Base-by-base conservation (phyloP, 2,113 vertebrate genomes). In the Octodon degus region DNA sequence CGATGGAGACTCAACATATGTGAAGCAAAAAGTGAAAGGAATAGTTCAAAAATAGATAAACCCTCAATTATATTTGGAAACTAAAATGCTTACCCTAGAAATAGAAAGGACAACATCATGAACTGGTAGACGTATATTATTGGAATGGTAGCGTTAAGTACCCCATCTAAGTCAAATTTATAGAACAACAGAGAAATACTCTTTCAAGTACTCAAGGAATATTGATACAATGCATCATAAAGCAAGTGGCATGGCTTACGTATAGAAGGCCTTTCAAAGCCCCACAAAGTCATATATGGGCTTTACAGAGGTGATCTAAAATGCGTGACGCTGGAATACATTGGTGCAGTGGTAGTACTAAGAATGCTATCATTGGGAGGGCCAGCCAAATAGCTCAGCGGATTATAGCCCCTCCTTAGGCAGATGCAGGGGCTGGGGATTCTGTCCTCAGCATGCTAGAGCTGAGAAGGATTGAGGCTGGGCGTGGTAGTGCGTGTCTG, bases 261-360 rank as follows among this genome's bases (percentile, higher is more conserved):
- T 17, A 5, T n/a, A 68, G 67, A 68, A 19, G 6, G 8, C 5
- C 34, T 3, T 14, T 34, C 32, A 68, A 68, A 68, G 67, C 32
- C 67, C 17, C 16, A n/a, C 8, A 5, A 0, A 7, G 16, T n/a
- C 14, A 68, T 17, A n/a, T 0, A 13, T 17, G 32, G 14, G 32
- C 67, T 68, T 68, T 68, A 19, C 67, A n/a, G 14, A 68, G 0
- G 68, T 37, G 68, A 37, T 9, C 34, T 20, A 72, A 17, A 70
- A 7, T 37, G 68, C 20, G 32, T 72, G 68, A n/a, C 2, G 6
- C 32, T 37, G 32, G 17, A n/a, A 20, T 20, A 20, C 7, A 20
- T 72, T 10, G 19, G 34, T 72, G n/a, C n/a, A 37, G 1, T 68
- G 3, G 16, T 37, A 22, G 17, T 34, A 37, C 10, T 72, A 72